Evolutionary conservation across 2,888 invertebrate species (phyloP), one percentile per base, ranked within the genome.

Genomic region (Caenorhabditis imperialis): DNA sequence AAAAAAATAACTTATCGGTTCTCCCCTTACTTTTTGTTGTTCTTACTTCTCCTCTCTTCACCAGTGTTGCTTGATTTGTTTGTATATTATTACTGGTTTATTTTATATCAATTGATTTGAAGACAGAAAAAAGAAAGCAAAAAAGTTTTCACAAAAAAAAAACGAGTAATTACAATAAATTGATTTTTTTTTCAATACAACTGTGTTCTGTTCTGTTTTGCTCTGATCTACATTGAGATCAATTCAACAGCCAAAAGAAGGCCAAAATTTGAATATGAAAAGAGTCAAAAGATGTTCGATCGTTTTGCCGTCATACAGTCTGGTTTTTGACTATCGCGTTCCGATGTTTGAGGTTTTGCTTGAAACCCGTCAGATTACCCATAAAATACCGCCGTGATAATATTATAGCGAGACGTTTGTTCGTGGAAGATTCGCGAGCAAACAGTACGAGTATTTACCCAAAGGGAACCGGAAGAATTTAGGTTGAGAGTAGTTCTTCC

Each of bases 111-210:
- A 10, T 10, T 65, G 51, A 65, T 44, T 42, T 50, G 62, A 62
- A 57, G 55, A 71, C 63, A 57, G 45, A 42, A 55, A 55, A 47
- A 55, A 18, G 55, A 61, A 70, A 63, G 57, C 38, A 61, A 38
- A 47, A 40, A 45, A 51, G 63, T 58, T 63, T 45, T 50, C 45
- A 63, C 51, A 40, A 44, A 51, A 62, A 71, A 62, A 71, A 71
- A 62, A 71, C 71, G 71, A 71, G 71, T 71, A 71, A 50, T 50
- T 30, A 50, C 25, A 57, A 62, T 63, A 62, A 67, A 67, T 67
- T 30, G 22, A 57, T 51, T 55, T 51, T 55, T 48, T 35, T 14
- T 48, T 50, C 22, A 35, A 14, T 30, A n/a, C n/a, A 55, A 55
- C 48, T 65, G 65, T 65, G 30, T 65, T 42, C 22, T 60, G 27